Percentiles rank a stretch among this genome's conserved stretches.
Evolutionary conservation across 53 echinoderm and acorn worm species (phyloP).

Genomic region (Zoroaster sp.): DNA sequence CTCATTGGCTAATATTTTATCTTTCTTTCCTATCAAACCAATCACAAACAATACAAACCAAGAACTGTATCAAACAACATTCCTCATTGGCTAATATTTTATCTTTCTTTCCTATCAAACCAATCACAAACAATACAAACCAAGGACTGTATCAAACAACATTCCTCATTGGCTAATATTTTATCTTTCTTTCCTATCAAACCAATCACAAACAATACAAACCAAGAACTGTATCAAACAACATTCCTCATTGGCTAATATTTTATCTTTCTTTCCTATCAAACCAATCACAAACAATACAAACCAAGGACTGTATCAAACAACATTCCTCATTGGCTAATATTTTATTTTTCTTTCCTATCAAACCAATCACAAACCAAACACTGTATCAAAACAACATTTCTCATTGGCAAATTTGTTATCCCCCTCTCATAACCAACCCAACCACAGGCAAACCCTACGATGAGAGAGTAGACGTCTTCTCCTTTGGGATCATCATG

Average conservation of each 20-base stretch:
- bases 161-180: neutral
- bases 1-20: no score
- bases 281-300: neutral
- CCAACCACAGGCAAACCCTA: constrained; percentile 76
- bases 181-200: neutral
- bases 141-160: no score
- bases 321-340: neutral
- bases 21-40: no score
- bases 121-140: no score
- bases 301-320: neutral
- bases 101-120: no score
- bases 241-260: neutral
- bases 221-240: neutral
- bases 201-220: neutral
- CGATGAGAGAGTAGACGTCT: constrained; percentile 94
- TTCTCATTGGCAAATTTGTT: neutral
- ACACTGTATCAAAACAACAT: neutral
- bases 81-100: no score
- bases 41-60: no score
- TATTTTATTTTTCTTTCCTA: neutral
- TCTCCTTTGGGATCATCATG: constrained; percentile 93
- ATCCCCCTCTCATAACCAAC: neutral
- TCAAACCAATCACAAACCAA: neutral
- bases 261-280: neutral
- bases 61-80: no score